Evolutionary conservation across 2,797 vertebrate genomes (phyloP).

Genomic region (Crypturellus tataupa): DNA sequence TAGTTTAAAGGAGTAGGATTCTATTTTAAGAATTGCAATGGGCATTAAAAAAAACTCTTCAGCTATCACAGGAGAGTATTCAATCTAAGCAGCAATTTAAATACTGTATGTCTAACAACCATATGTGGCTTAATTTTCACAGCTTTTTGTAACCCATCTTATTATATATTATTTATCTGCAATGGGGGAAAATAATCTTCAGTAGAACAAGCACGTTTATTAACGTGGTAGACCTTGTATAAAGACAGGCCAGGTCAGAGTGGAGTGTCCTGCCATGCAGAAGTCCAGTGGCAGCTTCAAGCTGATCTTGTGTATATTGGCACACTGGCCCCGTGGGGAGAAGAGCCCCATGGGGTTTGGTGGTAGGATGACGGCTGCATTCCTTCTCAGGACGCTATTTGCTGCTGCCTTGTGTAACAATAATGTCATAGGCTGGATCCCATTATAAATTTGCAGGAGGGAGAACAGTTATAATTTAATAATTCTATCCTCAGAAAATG

Average conservation of each 20-base stretch:
- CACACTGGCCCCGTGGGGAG: neutral
- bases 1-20: slow-evolving; percentile 19
- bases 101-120: slow-evolving; percentile 31
- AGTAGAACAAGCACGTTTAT: neutral
- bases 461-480: neutral
- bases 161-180: neutral
- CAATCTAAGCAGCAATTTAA: slow-evolving; percentile 34
- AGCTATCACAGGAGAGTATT: slow-evolving; percentile 39
- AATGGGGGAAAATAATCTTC: neutral
- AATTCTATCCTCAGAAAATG: neutral
- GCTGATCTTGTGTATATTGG: neutral
- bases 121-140: slow-evolving; percentile 2
- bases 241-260: neutral
- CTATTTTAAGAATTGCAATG: slow-evolving; percentile 46
- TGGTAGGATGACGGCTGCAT: neutral
- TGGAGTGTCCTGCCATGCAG: neutral
- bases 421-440: neutral
- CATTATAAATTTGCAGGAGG: neutral
- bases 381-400: neutral
- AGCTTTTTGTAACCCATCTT: neutral
- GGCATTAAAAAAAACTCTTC: neutral
- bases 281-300: neutral
- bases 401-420: neutral
- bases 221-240: neutral
- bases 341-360: neutral